These are phyloP conservation scores for Nycticebus coucang DNA, from an alignment of 2,113 vertebrate species.

Conservation along the genomic window DNA sequence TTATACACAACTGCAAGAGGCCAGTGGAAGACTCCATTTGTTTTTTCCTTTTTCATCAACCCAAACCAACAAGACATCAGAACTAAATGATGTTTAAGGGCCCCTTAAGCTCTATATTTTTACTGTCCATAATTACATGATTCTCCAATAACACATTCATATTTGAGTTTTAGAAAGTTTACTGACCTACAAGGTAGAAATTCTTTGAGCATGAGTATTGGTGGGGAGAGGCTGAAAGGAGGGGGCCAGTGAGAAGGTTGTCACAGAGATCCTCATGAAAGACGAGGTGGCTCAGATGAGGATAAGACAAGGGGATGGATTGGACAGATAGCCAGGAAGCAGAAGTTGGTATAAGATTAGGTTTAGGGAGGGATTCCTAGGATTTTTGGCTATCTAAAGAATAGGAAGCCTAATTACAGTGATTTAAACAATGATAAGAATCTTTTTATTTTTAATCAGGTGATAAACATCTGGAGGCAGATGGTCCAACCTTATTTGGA, in stretches of 20 bases:
- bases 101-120: neutral
- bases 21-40: neutral
- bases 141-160: neutral
- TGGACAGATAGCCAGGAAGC: neutral
- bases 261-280: neutral
- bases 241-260: neutral
- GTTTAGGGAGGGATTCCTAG: neutral
- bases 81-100: neutral
- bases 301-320: neutral
- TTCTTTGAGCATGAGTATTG: neutral
- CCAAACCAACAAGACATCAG: neutral
- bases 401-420: neutral
- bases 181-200: neutral
- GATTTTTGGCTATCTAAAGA: neutral
- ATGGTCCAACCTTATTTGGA: neutral
- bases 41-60: neutral
- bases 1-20: neutral
- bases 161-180: slow-evolving; percentile 5
- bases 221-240: neutral
- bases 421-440: neutral
- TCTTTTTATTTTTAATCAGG: neutral
- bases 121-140: neutral
- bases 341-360: neutral
- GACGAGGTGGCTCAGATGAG: neutral
- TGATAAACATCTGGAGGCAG: neutral